A percentile compares a stretch with the other conserved stretches of the same genome.
phyloP scores from a whole-genome alignment of 2,888 invertebrate genomes.

The Dione vanillae region DNA sequence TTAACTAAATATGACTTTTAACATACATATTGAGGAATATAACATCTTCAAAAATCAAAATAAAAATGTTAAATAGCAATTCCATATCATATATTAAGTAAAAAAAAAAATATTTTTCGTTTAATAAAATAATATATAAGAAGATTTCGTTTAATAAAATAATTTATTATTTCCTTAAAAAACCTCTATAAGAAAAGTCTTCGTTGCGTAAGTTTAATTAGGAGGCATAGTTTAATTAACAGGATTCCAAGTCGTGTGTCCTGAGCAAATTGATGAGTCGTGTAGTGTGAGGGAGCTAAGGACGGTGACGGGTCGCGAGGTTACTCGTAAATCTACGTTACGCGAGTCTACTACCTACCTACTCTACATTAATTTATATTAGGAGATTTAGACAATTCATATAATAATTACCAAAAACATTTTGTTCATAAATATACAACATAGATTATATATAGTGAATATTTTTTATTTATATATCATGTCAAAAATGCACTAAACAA shows the following conservation, averaged over 20 bases:
- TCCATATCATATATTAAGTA: too few relatives aligned
- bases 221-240: slow-evolving; percentile 79
- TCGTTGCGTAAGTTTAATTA: slow-evolving; percentile 66
- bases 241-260: slow-evolving; percentile 73
- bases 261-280: slow-evolving; percentile 79
- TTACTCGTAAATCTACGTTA: slow-evolving; percentile 74
- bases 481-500: neutral
- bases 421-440: neutral
- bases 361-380: slow-evolving; percentile 76
- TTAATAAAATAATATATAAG: too few relatives aligned
- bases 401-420: slow-evolving; percentile 54
- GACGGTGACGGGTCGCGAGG: slow-evolving; percentile 49
- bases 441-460: neutral
- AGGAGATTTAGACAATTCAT: slow-evolving; percentile 67
- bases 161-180: neutral
- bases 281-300: slow-evolving; percentile 57
- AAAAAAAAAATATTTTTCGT: too few relatives aligned
- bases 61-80: too few relatives aligned
- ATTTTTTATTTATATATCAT: neutral
- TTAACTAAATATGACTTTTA: too few relatives aligned
- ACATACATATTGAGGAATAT: too few relatives aligned
- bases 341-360: slow-evolving; percentile 64
- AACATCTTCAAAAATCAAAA: too few relatives aligned
- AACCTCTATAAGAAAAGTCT: slow-evolving; percentile 19
- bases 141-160: too few relatives aligned